A percentile compares a stretch with the other conserved stretches of the same genome.
Evolutionary conservation across 2,113 vertebrate genomes (phyloP).

Genomic region (Galemys pyrenaicus): DNA sequence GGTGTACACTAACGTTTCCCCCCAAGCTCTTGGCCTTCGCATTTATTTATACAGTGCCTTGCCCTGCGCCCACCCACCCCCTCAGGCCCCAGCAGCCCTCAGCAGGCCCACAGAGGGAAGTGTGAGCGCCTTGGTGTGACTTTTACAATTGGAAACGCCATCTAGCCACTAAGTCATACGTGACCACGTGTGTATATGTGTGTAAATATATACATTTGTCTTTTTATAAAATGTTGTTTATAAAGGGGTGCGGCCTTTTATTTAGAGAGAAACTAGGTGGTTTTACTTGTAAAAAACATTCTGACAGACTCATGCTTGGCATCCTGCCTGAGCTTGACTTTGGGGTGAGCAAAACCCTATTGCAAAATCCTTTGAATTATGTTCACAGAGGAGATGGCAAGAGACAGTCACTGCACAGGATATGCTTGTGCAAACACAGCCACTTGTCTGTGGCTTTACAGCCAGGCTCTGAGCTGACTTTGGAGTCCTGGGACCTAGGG

Average conservation of each 20-base stretch:
- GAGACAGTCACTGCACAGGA: background rate
- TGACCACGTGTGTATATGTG: slow-evolving; percentile 73
- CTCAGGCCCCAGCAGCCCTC: slow-evolving; percentile 18
- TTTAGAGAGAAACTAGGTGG: slow-evolving; percentile 24
- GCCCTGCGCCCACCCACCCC: background rate
- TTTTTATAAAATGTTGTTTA: slow-evolving; percentile 84
- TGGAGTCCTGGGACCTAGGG: background rate
- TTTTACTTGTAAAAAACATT: slow-evolving; percentile 1
- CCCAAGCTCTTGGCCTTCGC: slow-evolving; percentile 67
- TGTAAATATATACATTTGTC: slow-evolving; percentile 87
- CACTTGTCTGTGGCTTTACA: background rate
- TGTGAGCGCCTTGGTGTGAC: background rate
- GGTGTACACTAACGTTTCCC: slow-evolving; percentile 73
- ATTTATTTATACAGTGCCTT: slow-evolving; percentile 75
- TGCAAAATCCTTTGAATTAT: background rate
- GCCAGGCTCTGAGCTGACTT: background rate
- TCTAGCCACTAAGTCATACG: slow-evolving; percentile 73
- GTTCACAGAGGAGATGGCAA: background rate
- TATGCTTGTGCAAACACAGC: background rate
- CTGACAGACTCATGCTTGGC: background rate
- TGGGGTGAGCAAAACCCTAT: background rate
- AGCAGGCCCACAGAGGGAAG: slow-evolving; percentile 25
- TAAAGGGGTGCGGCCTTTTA: slow-evolving; percentile 52
- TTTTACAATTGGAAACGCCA: slow-evolving; percentile 41
- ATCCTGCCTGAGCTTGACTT: background rate